Percentiles rank a stretch among this genome's conserved stretches.
phyloP scores from a whole-genome alignment of 1,140 invertebrate species.

The Pogonomyrmex californicus region DNA sequence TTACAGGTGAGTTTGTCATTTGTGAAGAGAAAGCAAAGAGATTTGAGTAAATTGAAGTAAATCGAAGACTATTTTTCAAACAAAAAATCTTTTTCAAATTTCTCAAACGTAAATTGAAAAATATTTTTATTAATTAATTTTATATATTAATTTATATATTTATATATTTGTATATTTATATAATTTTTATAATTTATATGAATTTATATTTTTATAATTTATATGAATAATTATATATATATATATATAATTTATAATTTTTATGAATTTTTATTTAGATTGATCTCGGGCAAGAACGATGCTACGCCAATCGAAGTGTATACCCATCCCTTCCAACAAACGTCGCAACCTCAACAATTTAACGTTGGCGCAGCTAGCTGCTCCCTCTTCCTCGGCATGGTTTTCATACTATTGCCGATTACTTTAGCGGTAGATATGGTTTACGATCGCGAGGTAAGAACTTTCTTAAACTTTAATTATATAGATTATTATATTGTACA shows the following conservation, averaged over 20 bases:
- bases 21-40: slow-evolving; percentile 7
- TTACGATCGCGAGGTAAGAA: slow-evolving; percentile 92
- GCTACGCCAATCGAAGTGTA: slow-evolving; percentile 86
- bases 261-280: slow-evolving; percentile 67
- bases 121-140: too few relatives aligned
- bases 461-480: slow-evolving; percentile 3
- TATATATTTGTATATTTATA: too few relatives aligned
- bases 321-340: slow-evolving; percentile 91
- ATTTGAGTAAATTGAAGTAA: slow-evolving; percentile 6
- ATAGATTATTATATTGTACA: neutral
- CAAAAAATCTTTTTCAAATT: too few relatives aligned
- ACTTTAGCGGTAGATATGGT: slow-evolving; percentile 94
- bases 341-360: slow-evolving; percentile 90
- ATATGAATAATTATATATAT: too few relatives aligned
- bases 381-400: slow-evolving; percentile 92
- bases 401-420: slow-evolving; percentile 92
- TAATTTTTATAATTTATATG: too few relatives aligned
- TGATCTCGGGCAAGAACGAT: slow-evolving; percentile 74
- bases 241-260: too few relatives aligned
- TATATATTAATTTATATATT: too few relatives aligned
- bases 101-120: too few relatives aligned
- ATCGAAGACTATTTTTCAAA: too few relatives aligned
- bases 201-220: too few relatives aligned
- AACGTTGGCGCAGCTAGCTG: slow-evolving; percentile 91
- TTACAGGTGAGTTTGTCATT: slow-evolving; percentile 87